Evolutionary conservation across 2,113 vertebrate genomes (phyloP).

Genomic region (Benitochromis conjunctus): DNA sequence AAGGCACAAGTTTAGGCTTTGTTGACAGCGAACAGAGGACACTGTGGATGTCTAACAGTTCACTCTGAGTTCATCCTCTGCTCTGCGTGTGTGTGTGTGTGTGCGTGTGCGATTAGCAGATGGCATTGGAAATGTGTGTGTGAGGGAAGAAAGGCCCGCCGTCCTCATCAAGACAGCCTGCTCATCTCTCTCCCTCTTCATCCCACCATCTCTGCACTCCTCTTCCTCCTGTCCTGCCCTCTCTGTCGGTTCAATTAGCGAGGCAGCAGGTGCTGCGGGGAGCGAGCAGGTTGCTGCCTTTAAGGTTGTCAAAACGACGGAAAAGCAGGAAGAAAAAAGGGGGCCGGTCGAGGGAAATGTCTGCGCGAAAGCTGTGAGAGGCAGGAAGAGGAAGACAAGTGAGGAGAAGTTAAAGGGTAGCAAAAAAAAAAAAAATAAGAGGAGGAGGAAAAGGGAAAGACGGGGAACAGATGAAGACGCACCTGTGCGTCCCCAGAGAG

Average conservation of each 20-base stretch:
- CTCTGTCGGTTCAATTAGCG: conserved; percentile 50
- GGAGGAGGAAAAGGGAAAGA: background rate
- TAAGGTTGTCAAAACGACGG: conserved; percentile 48
- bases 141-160: conserved; percentile 30
- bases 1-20: conserved; percentile 36
- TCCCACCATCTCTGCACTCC: background rate
- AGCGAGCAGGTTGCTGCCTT: conserved; percentile 49
- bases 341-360: background rate
- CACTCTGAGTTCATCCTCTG: conserved; percentile 46
- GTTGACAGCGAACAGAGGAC: conserved; percentile 53
- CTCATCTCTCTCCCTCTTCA: conserved; percentile 26
- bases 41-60: conserved; percentile 28
- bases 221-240: conserved; percentile 12
- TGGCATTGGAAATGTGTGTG: conserved; percentile 35
- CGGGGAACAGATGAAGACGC: conserved; percentile 48
- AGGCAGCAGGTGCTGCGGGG: conserved; percentile 54
- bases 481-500: conserved; percentile 55
- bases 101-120: conserved; percentile 33
- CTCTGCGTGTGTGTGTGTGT: background rate
- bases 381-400: background rate
- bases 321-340: background rate
- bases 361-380: background rate
- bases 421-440: background rate
- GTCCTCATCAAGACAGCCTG: conserved; percentile 46
- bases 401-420: conserved; percentile 17